Evolutionary conservation across 2,888 invertebrate genomes (phyloP), one percentile per base, ranked within the genome.

Genomic region (Mimumesa dahlbomi): DNA sequence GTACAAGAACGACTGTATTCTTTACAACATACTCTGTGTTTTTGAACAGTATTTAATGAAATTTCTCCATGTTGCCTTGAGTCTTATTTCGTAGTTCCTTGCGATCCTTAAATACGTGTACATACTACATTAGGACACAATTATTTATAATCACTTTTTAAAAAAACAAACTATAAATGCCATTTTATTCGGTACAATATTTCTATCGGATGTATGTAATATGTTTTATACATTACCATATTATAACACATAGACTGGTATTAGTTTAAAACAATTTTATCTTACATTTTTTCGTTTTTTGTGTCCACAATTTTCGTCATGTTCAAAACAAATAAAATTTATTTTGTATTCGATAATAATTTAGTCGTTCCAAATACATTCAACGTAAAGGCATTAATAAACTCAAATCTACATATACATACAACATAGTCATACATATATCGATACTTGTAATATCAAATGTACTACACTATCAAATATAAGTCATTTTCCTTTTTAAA

Each of bases 1-100:
- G 68, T 81, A 81, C 73, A 74, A 81, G 72, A 80, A 50, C 53
- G 56, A 78, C 65, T 80, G 79, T 80, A 78, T 78, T 81, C 78
- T 78, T 69, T 74, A 81, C 66, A 79, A 73, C 68, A 64, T 79
- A 78, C 50, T 79, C 69, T 78, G 69, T 75, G 78, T 73, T 79
- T 79, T 71, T 81, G 71, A 79, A 77, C 81, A 79, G 73, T 80
- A 79, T 81, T 79, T 53, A 65, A 65, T 65, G 73, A 73, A 75
- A 73, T 75, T 61, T 67, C 65, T 66, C 38, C 66, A 71, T 68
- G 67, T 70, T 67, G 57, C 54, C 63, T 48, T 9, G 59, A 58
- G 42, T 68, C 34, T 80, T 71, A 49, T 71, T 77, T 67, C 43
- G 52, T 45, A 40, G 31, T 19, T 68, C 65, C 46, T 38, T 38